These are phyloP conservation scores for Ariolimax columbianus DNA, from an alignment of 2,888 invertebrate species.

Conservation along the genomic window DNA sequence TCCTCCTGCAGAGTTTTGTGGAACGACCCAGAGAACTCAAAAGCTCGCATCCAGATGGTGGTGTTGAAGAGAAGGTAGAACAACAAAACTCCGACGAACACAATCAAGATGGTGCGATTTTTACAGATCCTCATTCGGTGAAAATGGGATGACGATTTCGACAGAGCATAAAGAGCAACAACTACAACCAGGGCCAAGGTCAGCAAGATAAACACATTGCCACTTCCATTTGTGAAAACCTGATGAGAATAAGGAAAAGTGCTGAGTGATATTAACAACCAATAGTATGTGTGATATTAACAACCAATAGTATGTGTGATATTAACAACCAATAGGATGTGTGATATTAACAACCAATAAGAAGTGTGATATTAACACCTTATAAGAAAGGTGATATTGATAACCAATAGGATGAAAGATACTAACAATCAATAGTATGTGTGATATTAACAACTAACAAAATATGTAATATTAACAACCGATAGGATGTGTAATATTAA, in stretches of 20 bases:
- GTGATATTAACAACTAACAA: not conserved
- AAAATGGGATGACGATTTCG: slow-evolving; percentile 59
- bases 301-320: not conserved
- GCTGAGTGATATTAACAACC: not conserved
- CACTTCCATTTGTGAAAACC: slow-evolving; percentile 59
- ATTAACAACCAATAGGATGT: not conserved
- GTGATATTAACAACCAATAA: not conserved
- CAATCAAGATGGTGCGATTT: slow-evolving; percentile 69
- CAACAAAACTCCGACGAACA: slow-evolving; percentile 67
- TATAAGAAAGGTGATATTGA: too few relatives aligned
- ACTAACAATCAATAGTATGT: not conserved
- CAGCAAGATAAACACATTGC: slow-evolving; percentile 53
- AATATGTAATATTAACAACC: not conserved
- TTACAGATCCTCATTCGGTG: slow-evolving; percentile 64
- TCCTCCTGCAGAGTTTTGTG: slow-evolving; percentile 60
- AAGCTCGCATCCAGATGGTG: slow-evolving; percentile 73
- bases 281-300: not conserved
- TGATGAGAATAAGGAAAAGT: slow-evolving; percentile 43
- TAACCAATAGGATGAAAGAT: too few relatives aligned
- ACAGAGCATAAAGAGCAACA: slow-evolving; percentile 57
- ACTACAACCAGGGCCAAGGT: slow-evolving; percentile 53
- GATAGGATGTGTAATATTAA: too few relatives aligned
- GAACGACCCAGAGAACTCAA: slow-evolving; percentile 69
- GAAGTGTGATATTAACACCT: too few relatives aligned
- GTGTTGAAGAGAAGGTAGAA: slow-evolving; percentile 74